Percentiles rank a stretch among this genome's conserved stretches.
These are phyloP conservation scores for Petromus typicus DNA, from an alignment of 2,113 vertebrate genomes.

Conservation along the genomic window DNA sequence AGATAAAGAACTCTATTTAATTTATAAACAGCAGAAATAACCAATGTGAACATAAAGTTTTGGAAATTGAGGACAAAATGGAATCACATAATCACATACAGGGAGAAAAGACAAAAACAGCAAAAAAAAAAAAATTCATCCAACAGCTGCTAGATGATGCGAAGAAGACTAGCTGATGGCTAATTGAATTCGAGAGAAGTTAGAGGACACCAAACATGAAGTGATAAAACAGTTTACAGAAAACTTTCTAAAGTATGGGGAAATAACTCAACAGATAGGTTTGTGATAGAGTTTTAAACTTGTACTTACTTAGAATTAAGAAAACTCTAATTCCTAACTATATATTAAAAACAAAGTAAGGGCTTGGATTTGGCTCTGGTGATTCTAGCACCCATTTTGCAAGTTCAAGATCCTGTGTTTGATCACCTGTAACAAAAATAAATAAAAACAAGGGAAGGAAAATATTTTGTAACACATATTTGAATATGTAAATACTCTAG, in stretches of 20 bases:
- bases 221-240: not conserved
- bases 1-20: not conserved
- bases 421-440: too few species aligned
- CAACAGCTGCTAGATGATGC: not conserved
- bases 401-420: too few species aligned
- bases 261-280: not conserved
- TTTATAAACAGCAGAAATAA: not conserved
- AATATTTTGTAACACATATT: not conserved
- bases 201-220: not conserved
- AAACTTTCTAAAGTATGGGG: not conserved
- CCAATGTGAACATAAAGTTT: not conserved
- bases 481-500: not conserved
- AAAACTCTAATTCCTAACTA: slow-evolving; percentile 30
- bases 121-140: not conserved
- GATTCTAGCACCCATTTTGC: too few species aligned
- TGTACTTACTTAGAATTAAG: not conserved
- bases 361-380: too few species aligned
- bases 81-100: not conserved
- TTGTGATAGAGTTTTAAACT: not conserved
- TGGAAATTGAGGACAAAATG: not conserved
- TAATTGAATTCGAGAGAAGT: not conserved
- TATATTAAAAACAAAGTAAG: not conserved
- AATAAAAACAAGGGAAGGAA: not conserved
- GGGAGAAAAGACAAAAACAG: not conserved
- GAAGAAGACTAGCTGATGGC: not conserved